A percentile compares a stretch with the other conserved stretches of the same genome.
Conservation (phyloP, 1,140 invertebrate species). For the Episyrphus balteatus region DNA sequence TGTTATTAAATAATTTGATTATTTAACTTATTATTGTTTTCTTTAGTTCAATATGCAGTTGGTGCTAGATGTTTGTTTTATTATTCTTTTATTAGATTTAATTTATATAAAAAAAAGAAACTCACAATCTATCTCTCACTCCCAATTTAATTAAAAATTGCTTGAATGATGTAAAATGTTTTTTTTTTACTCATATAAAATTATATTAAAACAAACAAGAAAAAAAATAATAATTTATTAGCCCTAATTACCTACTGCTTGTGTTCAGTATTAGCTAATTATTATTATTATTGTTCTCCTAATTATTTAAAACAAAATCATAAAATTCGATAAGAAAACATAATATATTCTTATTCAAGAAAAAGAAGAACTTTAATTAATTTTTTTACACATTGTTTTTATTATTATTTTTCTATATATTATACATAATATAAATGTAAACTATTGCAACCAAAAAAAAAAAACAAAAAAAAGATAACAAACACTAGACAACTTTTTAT, state of each 20-base stretch:
- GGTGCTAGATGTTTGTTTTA: too few relatives aligned
- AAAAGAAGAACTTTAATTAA: background rate
- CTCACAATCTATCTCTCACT: too few relatives aligned
- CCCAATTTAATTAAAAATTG: too few relatives aligned
- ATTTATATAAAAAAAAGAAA: too few relatives aligned
- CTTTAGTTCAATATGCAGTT: too few relatives aligned
- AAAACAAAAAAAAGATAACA: background rate
- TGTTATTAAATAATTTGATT: too few relatives aligned
- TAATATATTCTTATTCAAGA: background rate
- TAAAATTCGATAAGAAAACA: background rate
- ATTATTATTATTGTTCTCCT: constrained; percentile 12
- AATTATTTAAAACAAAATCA: too few relatives aligned
- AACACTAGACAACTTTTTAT: constrained; percentile 1
- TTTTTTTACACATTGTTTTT: constrained; percentile 4
- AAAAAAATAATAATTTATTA: constrained; percentile 14
- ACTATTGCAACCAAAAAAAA: constrained; percentile 8
- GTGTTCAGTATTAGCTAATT: constrained; percentile 9
- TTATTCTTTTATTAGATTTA: too few relatives aligned
- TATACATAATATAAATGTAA: constrained; percentile 12
- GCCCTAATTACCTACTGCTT: constrained; percentile 4
- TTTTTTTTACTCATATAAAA: too few relatives aligned
- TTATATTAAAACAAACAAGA: too few relatives aligned
- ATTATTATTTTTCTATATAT: constrained; percentile 15
- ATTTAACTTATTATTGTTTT: too few relatives aligned
- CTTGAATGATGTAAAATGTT: too few relatives aligned